Conservation (phyloP, 1,140 invertebrate genomes). For the Drosophila pseudoobscura region DNA sequence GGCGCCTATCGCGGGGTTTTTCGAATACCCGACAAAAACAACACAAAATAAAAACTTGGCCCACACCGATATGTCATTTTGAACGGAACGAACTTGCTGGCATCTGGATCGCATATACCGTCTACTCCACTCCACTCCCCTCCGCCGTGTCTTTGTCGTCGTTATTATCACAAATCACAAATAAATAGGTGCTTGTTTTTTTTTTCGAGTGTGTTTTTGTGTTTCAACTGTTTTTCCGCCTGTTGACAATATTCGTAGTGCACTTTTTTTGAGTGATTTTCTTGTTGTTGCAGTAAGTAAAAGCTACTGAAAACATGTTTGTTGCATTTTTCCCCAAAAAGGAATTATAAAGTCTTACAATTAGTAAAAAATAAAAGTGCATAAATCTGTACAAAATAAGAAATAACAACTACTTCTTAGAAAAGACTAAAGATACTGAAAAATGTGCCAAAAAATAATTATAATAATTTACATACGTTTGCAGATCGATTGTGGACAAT, state of each 20-base stretch:
- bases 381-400: no score
- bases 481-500: no score
- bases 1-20: background rate
- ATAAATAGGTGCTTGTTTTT: slow-evolving; percentile 12
- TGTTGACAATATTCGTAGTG: slow-evolving; percentile 10
- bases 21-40: slow-evolving; percentile 4
- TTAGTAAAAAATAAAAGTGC: no score
- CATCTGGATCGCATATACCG: slow-evolving; percentile 40
- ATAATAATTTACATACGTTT: no score
- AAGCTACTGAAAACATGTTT: no score
- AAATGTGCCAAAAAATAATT: no score
- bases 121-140: background rate
- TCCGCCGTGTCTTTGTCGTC: slow-evolving; percentile 1
- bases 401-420: no score
- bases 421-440: no score
- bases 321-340: background rate
- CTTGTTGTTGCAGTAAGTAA: background rate
- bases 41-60: slow-evolving; percentile 50
- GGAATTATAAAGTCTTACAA: no score
- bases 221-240: slow-evolving; percentile 3
- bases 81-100: slow-evolving; percentile 62
- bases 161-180: slow-evolving; percentile 28
- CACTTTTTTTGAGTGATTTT: slow-evolving; percentile 4
- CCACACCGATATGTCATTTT: slow-evolving; percentile 67
- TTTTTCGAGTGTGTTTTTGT: slow-evolving; percentile 24